These are phyloP conservation scores for Mormyrus iriodes DNA, from an alignment of 2,113 vertebrate genomes.

Conservation along the genomic window DNA sequence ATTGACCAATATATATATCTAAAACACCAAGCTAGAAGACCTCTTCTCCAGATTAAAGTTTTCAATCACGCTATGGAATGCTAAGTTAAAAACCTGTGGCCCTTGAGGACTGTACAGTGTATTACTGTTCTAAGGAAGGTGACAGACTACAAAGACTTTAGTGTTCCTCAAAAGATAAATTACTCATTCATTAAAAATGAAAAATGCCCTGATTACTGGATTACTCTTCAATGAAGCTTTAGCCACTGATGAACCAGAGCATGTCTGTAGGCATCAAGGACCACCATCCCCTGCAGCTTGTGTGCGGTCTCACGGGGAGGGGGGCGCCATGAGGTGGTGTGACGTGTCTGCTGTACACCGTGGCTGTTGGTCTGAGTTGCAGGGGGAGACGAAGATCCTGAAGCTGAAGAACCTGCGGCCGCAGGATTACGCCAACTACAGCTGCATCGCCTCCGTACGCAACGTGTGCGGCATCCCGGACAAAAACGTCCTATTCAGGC, in stretches of 20 bases:
- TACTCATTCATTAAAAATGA: neutral
- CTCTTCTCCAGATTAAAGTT: neutral
- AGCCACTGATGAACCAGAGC: neutral
- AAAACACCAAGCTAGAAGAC: neutral
- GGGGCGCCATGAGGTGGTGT: slow-evolving; percentile 14
- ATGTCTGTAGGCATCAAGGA: neutral
- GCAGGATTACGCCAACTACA: slow-evolving; percentile 97
- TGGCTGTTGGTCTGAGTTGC: slow-evolving; percentile 59
- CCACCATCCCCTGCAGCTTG: neutral
- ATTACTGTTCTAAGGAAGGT: neutral
- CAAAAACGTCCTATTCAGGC: slow-evolving; percentile 86
- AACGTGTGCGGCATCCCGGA: slow-evolving; percentile 92
- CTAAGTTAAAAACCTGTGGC: neutral
- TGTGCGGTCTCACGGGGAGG: neutral
- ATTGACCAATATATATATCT: neutral
- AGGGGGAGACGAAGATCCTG: slow-evolving; percentile 98
- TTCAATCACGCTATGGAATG: neutral
- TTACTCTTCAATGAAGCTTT: neutral
- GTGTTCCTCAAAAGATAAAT: neutral
- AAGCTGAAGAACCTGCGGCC: slow-evolving; percentile 98
- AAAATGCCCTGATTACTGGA: neutral
- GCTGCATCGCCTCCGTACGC: slow-evolving; percentile 93
- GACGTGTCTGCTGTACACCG: slow-evolving; percentile 61
- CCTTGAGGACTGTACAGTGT: neutral
- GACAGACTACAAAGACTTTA: neutral